phyloP scores from a whole-genome alignment of 2,888 invertebrate species.

The Lepidochrysops patricia region DNA sequence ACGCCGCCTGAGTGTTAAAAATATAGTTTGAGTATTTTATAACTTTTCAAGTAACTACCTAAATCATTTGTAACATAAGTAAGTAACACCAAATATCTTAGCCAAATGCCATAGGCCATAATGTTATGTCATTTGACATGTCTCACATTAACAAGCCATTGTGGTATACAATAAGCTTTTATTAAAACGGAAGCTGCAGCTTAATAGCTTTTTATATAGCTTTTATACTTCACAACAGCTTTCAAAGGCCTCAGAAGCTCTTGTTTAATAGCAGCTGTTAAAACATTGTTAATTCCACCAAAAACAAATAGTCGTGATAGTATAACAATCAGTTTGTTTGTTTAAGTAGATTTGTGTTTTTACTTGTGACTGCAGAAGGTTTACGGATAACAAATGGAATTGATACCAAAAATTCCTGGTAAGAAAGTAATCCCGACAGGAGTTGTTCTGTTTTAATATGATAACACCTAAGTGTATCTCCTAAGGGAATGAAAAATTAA shows the following conservation, averaged over 20 bases:
- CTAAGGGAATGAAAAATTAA: too few relatives aligned
- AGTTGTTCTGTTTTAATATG: too few relatives aligned
- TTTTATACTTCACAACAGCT: background rate
- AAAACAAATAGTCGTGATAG: background rate
- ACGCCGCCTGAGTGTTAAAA: too few relatives aligned
- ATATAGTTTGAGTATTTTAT: too few relatives aligned
- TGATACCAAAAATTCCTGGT: too few relatives aligned
- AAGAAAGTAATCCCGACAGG: too few relatives aligned
- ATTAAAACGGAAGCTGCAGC: constrained; percentile 3
- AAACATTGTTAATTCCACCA: background rate
- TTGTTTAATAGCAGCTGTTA: background rate
- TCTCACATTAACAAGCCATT: background rate
- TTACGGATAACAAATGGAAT: too few relatives aligned
- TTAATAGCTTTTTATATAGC: constrained; percentile 1
- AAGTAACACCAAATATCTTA: too few relatives aligned
- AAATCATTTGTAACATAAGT: too few relatives aligned
- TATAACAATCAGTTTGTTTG: background rate
- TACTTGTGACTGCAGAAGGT: too few relatives aligned
- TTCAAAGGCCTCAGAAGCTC: background rate
- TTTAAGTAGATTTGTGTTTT: background rate
- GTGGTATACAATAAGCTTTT: background rate
- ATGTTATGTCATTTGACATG: background rate
- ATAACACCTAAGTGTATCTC: too few relatives aligned
- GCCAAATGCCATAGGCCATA: background rate
- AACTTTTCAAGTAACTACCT: too few relatives aligned